Percentiles rank a stretch among this genome's conserved stretches.
These are phyloP conservation scores for Stichodactyla helianthus DNA, from an alignment of 64 coral and sea anemone species.

Conservation along the genomic window DNA sequence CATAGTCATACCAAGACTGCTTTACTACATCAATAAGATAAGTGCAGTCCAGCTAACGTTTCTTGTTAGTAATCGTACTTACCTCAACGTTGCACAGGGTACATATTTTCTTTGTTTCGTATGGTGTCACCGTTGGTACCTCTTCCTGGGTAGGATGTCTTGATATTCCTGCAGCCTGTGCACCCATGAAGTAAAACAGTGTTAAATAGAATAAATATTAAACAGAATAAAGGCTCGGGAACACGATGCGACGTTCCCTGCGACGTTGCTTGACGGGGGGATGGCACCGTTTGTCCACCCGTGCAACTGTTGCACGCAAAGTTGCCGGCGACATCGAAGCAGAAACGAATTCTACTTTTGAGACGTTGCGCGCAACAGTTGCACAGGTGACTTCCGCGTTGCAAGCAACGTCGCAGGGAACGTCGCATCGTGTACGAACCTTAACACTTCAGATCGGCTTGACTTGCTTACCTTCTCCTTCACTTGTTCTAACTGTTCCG, in stretches of 20 bases:
- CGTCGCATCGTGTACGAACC: too few species aligned
- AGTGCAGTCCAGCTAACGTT: too few species aligned
- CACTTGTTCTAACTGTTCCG: conserved; percentile 83
- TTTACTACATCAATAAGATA: too few species aligned
- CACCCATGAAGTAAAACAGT: not conserved
- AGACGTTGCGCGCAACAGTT: too few species aligned
- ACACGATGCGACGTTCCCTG: too few species aligned
- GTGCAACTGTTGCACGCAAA: too few species aligned
- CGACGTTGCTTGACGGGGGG: too few species aligned
- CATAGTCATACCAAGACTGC: too few species aligned
- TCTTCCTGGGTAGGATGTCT: conserved; percentile 95
- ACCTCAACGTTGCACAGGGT: conserved; percentile 94
- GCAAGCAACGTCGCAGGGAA: not conserved
- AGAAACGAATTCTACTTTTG: too few species aligned
- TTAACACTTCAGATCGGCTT: too few species aligned
- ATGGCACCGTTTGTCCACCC: too few species aligned
- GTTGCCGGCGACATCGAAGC: too few species aligned
- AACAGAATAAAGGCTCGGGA: not conserved
- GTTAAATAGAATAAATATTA: not conserved
- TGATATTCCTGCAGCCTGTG: conserved; percentile 84
- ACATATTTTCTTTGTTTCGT: conserved; percentile 91
- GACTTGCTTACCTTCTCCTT: conserved; percentile 73
- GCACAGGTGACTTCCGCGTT: not conserved
- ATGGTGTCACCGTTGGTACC: conserved; percentile 91
- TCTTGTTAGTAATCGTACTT: not conserved